Conservation (phyloP, 2,888 invertebrate species). For the Lasioglossum figueresi region DNA sequence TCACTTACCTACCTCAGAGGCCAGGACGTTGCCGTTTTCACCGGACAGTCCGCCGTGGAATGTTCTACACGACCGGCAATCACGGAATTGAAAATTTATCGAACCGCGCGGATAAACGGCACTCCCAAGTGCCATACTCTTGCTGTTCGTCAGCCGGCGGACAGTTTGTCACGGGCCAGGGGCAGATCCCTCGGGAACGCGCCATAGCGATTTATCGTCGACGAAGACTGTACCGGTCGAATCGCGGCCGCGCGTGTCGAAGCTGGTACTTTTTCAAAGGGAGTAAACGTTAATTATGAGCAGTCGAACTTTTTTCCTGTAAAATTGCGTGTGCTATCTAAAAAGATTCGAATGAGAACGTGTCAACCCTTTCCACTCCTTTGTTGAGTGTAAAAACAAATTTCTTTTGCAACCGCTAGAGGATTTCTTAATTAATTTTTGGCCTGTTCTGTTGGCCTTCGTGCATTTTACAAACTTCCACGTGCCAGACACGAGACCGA, state of each 20-base stretch:
- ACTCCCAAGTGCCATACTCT: not conserved
- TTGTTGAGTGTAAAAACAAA: too few relatives aligned
- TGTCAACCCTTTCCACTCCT: too few relatives aligned
- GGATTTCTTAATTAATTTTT: too few relatives aligned
- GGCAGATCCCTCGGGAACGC: not conserved
- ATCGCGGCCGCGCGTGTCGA: not conserved
- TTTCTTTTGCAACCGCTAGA: too few relatives aligned
- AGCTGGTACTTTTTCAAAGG: not conserved
- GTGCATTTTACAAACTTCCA: too few relatives aligned
- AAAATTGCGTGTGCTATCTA: too few relatives aligned
- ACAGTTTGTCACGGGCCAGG: not conserved
- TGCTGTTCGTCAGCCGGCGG: constrained; percentile 7
- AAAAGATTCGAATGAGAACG: too few relatives aligned
- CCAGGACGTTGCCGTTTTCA: constrained; percentile 29
- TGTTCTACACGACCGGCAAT: constrained; percentile 38
- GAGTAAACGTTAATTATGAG: not conserved
- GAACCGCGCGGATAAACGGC: constrained; percentile 8
- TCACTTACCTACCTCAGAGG: constrained; percentile 28
- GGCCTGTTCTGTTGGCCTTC: too few relatives aligned
- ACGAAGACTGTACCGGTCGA: not conserved
- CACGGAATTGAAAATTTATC: constrained; percentile 51
- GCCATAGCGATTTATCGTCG: not conserved
- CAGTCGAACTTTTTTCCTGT: too few relatives aligned
- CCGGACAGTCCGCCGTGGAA: constrained; percentile 6
- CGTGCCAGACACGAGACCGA: too few relatives aligned